These are phyloP conservation scores for Lepus townsendii DNA, from an alignment of 2,797 vertebrate genomes.

Conservation along the genomic window DNA sequence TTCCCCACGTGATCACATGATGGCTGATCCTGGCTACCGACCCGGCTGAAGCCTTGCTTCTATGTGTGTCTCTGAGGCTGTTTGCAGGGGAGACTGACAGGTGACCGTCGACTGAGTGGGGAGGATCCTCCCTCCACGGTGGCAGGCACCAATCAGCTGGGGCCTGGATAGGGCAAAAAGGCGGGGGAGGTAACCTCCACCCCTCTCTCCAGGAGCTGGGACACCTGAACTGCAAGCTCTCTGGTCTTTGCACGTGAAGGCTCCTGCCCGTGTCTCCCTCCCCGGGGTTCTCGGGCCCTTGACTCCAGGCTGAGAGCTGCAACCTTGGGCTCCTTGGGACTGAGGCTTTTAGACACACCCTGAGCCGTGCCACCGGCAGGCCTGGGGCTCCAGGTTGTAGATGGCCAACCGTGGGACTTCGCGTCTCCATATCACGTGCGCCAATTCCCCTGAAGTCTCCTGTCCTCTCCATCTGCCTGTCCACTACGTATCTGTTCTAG, in stretches of 20 bases:
- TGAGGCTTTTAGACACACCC: neutral
- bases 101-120: neutral
- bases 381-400: neutral
- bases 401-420: neutral
- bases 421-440: neutral
- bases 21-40: neutral
- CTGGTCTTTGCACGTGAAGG: neutral
- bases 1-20: neutral
- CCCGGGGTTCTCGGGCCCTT: neutral
- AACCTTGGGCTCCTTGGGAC: neutral
- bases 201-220: neutral
- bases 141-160: neutral
- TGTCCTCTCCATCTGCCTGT: neutral
- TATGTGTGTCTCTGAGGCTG: neutral
- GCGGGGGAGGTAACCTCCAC: neutral
- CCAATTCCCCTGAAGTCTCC: neutral
- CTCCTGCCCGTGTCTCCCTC: neutral
- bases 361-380: neutral
- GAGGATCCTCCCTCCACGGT: neutral
- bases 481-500: neutral
- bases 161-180: neutral
- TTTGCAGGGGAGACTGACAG: neutral
- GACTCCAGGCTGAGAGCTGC: neutral
- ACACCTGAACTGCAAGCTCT: neutral
- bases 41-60: neutral